A percentile compares a stretch with the other conserved stretches of the same genome.
Evolutionary conservation across 2,797 vertebrate genomes (phyloP).

Genomic region (Somateria mollissima): DNA sequence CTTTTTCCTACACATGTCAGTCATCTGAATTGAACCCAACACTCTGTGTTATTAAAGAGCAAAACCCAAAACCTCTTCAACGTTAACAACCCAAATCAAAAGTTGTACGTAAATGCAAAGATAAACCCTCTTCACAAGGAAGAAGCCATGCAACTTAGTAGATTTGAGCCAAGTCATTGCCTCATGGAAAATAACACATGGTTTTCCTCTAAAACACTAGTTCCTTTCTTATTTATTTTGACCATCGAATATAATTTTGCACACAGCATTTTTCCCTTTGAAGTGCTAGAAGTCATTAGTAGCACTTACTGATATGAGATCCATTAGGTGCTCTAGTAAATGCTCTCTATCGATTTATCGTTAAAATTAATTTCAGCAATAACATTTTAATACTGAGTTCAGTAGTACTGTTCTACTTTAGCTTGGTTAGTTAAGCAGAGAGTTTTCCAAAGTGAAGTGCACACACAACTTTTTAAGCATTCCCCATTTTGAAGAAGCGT

Average conservation of each 20-base stretch:
- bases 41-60: neutral
- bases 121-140: neutral
- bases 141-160: rapidly evolving
- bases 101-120: neutral
- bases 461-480: neutral
- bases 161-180: neutral
- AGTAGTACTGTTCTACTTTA: neutral
- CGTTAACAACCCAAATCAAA: neutral
- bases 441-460: neutral
- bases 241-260: neutral
- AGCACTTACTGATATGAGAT: neutral
- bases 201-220: rapidly evolving
- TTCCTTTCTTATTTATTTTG: neutral
- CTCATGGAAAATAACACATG: neutral
- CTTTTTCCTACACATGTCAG: rapidly evolving
- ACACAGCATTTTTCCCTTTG: neutral
- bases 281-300: neutral
- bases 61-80: neutral
- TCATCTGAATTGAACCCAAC: neutral
- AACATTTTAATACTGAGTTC: neutral
- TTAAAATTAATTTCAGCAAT: neutral
- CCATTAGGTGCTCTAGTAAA: neutral
- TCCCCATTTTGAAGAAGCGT: neutral
- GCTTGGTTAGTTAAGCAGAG: neutral
- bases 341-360: neutral